Base-by-base conservation (phyloP, 2,888 invertebrate genomes). In the Sinelater perroti region DNA sequence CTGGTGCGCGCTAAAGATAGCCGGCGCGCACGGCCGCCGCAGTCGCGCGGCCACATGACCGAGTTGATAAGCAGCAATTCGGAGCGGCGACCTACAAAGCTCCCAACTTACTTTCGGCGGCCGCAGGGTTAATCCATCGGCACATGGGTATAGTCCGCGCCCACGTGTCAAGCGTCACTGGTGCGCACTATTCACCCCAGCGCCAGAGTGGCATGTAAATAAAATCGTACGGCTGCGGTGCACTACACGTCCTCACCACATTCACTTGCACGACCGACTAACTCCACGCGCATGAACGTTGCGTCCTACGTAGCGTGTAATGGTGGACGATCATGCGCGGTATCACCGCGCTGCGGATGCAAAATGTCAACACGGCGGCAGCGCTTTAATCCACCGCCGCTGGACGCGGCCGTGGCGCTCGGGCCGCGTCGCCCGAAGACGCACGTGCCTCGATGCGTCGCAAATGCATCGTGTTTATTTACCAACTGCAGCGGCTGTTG, bases 211-310 rank as follows among this genome's bases (percentile, higher is more conserved):
- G 36, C 31, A 55, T 59, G 60, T 60, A 61, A 63, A 65, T 63
- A 65, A 62, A 62, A 51, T 56, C 62, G 58, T 57, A 58, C 56
- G 53, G 51, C 50, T 42, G 56, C 21, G 56, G 56, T 30, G 54
- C 58, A 58, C 54, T 33, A 56, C 54, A 62, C 65, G 56, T 59
- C 55, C 51, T 56, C 38, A 60, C 61, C 45, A 56, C 52, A 62
- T 52, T 35, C 58, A 53, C 60, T 56, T 44, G 51, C 60, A 65
- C 64, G 61, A 65, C 61, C 63, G 62, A 66, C 66, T 66, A 73
- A 71, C 46, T 62, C 40, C 73, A 75, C 76, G 79, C 73, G 77
- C 78, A 78, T 77, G 81, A 80, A 81, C 80, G 79, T 75, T 77
- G 79, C 67, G 77, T 80, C 74, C 72, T 63, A 62, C 57, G 54